Conservation (phyloP, 2,888 invertebrate genomes). For the Tenthredo livida region DNA sequence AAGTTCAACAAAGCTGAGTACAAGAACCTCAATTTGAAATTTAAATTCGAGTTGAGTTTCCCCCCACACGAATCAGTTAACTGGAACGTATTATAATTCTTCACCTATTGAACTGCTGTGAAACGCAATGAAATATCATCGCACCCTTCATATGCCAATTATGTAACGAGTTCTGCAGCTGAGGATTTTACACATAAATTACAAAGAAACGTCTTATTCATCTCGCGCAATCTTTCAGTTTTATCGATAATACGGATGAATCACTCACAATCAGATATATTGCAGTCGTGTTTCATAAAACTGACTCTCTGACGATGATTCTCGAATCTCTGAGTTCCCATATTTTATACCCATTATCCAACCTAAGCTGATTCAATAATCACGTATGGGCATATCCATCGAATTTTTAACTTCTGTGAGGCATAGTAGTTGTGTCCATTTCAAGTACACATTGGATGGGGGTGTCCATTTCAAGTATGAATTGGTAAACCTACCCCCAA, state of each 20-base stretch:
- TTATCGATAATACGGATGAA: background rate
- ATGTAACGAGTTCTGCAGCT: background rate
- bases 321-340: background rate
- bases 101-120: background rate
- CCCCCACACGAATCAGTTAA: background rate
- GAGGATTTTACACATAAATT: background rate
- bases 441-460: too few relatives aligned
- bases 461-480: too few relatives aligned
- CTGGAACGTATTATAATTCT: constrained; percentile 2
- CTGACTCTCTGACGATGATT: background rate
- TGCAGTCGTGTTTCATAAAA: background rate
- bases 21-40: constrained; percentile 12
- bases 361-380: background rate
- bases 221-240: background rate
- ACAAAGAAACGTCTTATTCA: background rate
- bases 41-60: background rate
- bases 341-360: background rate
- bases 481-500: too few relatives aligned
- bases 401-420: too few relatives aligned
- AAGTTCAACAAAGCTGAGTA: constrained; percentile 1
- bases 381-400: too few relatives aligned
- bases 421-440: too few relatives aligned
- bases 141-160: background rate
- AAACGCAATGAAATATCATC: background rate
- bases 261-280: background rate